These are phyloP conservation scores for Anagrus nilaparvatae DNA, from an alignment of 1,140 invertebrate genomes.

Conservation along the genomic window DNA sequence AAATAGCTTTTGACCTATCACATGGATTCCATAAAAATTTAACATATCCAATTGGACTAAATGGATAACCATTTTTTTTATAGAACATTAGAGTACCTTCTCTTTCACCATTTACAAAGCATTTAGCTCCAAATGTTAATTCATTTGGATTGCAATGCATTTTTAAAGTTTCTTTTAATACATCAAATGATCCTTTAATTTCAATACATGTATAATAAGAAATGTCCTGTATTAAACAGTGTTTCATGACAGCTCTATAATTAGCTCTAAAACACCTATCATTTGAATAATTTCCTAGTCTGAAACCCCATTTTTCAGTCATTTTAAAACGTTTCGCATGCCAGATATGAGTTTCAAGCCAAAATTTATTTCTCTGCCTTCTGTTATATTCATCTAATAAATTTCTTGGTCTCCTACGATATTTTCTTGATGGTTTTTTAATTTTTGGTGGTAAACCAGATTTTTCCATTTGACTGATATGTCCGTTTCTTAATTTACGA, in stretches of 20 bases:
- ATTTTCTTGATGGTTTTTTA: slow-evolving; percentile 74
- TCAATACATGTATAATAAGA: slow-evolving; percentile 73
- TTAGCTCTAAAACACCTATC: slow-evolving; percentile 79
- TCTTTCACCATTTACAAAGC: slow-evolving; percentile 53
- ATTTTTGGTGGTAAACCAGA: slow-evolving; percentile 52
- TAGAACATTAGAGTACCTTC: slow-evolving; percentile 64
- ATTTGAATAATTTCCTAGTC: slow-evolving; percentile 67
- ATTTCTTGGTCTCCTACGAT: slow-evolving; percentile 69
- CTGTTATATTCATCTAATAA: slow-evolving; percentile 70
- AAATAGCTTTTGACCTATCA: slow-evolving; percentile 43
- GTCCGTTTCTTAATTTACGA: slow-evolving; percentile 56
- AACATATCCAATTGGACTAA: slow-evolving; percentile 59
- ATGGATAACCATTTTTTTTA: slow-evolving; percentile 52
- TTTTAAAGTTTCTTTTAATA: slow-evolving; percentile 49
- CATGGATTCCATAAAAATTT: slow-evolving; percentile 64
- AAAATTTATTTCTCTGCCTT: slow-evolving; percentile 59
- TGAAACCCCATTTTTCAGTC: slow-evolving; percentile 78
- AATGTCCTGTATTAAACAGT: slow-evolving; percentile 80
- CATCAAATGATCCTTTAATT: slow-evolving; percentile 49
- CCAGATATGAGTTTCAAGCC: slow-evolving; percentile 98
- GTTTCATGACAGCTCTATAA: slow-evolving; percentile 67
- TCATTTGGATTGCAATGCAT: slow-evolving; percentile 50
- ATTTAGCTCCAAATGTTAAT: slow-evolving; percentile 59
- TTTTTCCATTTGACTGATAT: slow-evolving; percentile 60
- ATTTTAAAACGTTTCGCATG: slow-evolving; percentile 94